Conservation (phyloP, 2,113 vertebrate genomes). For the Leiothrix lutea region DNA sequence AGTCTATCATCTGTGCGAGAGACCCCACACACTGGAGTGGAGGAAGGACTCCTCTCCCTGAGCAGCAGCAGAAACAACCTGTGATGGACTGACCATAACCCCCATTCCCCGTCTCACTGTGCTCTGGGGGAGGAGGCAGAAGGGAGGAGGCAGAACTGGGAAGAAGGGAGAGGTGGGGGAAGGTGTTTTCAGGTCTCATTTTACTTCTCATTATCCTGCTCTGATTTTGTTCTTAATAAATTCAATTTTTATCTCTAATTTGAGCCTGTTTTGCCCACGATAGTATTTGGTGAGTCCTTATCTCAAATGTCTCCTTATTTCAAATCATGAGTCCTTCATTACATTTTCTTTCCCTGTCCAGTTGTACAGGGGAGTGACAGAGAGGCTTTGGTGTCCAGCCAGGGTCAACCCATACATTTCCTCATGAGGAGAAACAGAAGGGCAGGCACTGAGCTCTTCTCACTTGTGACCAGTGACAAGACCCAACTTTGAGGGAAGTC, state of each 20-base stretch:
- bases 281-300: not conserved
- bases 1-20: not conserved
- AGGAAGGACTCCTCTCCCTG: not conserved
- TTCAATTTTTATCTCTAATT: not conserved
- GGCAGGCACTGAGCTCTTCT: not conserved
- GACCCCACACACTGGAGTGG: not conserved
- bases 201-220: not conserved
- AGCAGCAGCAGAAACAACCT: not conserved
- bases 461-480: not conserved
- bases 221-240: not conserved
- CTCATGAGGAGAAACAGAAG: not conserved
- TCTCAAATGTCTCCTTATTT: not conserved
- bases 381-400: not conserved
- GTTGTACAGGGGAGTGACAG: not conserved
- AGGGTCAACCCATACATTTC: not conserved
- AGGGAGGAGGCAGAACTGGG: not conserved
- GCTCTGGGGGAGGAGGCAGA: not conserved
- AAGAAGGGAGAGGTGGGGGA: not conserved
- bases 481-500: not conserved
- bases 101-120: not conserved
- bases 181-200: not conserved
- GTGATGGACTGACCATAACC: not conserved
- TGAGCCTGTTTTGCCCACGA: not conserved
- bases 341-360: not conserved
- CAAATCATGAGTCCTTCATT: not conserved